Evolutionary conservation across 2,888 invertebrate species (phyloP), one percentile per base, ranked within the genome.

Genomic region (Spialia ferax): DNA sequence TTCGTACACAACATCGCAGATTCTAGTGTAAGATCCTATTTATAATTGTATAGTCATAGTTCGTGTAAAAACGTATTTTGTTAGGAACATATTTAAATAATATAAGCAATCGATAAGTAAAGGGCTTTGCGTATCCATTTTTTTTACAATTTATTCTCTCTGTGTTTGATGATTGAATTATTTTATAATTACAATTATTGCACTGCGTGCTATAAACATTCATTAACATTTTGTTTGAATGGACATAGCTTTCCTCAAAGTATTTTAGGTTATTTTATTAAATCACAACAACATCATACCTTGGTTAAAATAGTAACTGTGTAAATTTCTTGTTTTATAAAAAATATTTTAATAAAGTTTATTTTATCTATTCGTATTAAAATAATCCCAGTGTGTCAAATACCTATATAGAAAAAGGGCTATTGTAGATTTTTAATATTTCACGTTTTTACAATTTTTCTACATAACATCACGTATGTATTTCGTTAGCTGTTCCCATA

Each of bases 11-110:
- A 73, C 74, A 74, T 72, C 71, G 38, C 18, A 59, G 45, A 63
- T 45, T 52, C 64, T 70, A 70, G 66, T 60, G 54, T 73, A 70
- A 69, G 62, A 66, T 54, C 32, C 57, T 69, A 70, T 73, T 69
- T 74, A 71, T 73, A 71, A 57, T 71, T 73, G 72, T 74, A 74
- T 74, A 74, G 68, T 73, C 71, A 73, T 74, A 70, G 63, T 70
- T 69, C 70, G 69, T 62, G 59, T 62, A 69, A 70, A 70, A 62
- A 54, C 57, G 61, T 70, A 69, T 71, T 63, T 57, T 63, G 68
- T 57, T 69, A 65, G 57, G 54, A 50, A 59, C 38, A 59, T 62
- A 35, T 50, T 59, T 52, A 23, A 42, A 48, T 1, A 35, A 50
- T 32, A 2, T 10, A n/a, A 57, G 35, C 29, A 20, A 15, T 57